Base-by-base conservation (phyloP, 2,888 invertebrate species). In the Prionchulus punctatus region DNA sequence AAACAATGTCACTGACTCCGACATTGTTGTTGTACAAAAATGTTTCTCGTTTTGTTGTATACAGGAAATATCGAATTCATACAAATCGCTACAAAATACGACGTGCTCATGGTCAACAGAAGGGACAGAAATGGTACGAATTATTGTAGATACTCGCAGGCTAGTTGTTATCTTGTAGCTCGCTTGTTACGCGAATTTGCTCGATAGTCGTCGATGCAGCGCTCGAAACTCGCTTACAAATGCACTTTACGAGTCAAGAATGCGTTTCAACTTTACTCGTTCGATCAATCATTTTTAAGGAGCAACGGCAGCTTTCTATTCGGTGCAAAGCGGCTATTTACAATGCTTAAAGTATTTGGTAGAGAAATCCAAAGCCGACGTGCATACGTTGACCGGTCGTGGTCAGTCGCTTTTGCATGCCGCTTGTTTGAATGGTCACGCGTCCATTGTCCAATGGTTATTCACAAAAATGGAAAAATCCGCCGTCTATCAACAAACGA, bases 351-450 rank as follows among this genome's bases (percentile, higher is more conserved):
- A 63, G n/a, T 67, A 60, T 55, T 55, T 67, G 53, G 61, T 66
- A 18, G 67, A 67, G 50, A 66, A 65, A 55, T 63, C 62, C 23
- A 57, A 60, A 27, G 63, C 63, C 30, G 63, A 65, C 50, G 58
- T 65, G 53, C 61, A 61, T 27, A 60, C 59, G 15, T 60, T 61
- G n/a, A 62, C 61, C 49, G 60, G 60, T 47, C 55, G 64, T 55
- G 65, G 67, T 1, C 66, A 67, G 58, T 63, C 66, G 12, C 62
- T 67, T 43, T 62, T 67, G 23, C 67, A 67, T 57, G 63, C 66
- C 21, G 64, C 66, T 4, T 63, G 62, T 50, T 61, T 67, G 7
- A 62, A 60, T 30, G 67, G 66, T 1, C 66, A 67, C 51, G 60
- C 60, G 4, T 61, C 60, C 36, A 61, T 66, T 31, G 64, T 63